phyloP scores from a whole-genome alignment of 2,113 vertebrate species.

The Rhodinocichla rosea region DNA sequence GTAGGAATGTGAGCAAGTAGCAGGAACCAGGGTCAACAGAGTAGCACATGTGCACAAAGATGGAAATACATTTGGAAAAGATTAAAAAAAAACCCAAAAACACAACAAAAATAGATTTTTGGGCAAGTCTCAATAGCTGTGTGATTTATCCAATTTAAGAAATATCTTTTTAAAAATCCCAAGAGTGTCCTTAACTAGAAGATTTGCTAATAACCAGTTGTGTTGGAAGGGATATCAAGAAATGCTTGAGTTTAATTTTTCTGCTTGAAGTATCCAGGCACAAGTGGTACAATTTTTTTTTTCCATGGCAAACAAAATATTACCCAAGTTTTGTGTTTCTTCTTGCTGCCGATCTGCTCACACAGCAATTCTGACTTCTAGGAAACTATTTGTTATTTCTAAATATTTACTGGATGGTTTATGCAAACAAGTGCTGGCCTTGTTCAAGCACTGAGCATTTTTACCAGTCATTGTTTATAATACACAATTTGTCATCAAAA shows the following conservation, averaged over 20 bases:
- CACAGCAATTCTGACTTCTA: background rate
- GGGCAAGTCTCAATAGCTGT: background rate
- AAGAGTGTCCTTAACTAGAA: background rate
- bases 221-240: background rate
- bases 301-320: background rate
- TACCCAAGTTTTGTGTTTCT: background rate
- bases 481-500: background rate
- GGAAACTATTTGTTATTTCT: slow-evolving; percentile 12
- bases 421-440: background rate
- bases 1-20: background rate
- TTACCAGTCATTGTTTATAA: slow-evolving; percentile 12
- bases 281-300: background rate
- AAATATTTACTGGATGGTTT: slow-evolving; percentile 18
- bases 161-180: background rate
- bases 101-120: background rate
- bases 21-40: background rate
- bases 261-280: background rate
- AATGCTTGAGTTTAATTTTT: background rate
- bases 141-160: background rate
- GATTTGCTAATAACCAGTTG: background rate
- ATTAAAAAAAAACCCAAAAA: fast-evolving
- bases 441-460: background rate
- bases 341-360: background rate
- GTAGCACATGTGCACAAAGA: background rate
- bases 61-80: background rate